Evolutionary conservation across 1,140 invertebrate species (phyloP).

Genomic region (Polyergus mexicanus): DNA sequence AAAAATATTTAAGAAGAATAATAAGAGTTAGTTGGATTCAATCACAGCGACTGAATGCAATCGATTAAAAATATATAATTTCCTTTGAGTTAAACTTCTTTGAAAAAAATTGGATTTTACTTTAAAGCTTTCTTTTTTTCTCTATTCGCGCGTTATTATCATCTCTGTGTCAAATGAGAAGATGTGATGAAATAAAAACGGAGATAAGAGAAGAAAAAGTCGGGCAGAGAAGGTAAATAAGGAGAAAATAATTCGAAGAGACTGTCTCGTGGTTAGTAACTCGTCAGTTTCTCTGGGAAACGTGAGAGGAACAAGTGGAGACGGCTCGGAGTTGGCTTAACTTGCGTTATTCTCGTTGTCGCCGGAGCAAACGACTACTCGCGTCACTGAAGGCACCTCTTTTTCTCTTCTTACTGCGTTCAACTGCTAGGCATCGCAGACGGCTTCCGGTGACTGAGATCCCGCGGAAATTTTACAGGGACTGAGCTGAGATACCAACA

Average conservation of each 20-base stretch:
- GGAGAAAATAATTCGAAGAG: slow-evolving; percentile 63
- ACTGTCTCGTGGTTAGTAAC: slow-evolving; percentile 8
- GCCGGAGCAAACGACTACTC: slow-evolving; percentile 64
- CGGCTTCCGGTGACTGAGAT: slow-evolving; percentile 28
- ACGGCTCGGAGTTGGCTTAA: slow-evolving; percentile 62
- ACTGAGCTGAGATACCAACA: neutral
- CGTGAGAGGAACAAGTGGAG: neutral
- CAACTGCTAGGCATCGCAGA: slow-evolving; percentile 3
- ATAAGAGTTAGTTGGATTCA: slow-evolving; percentile 10
- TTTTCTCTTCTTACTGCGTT: neutral
- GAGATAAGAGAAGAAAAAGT: slow-evolving; percentile 39
- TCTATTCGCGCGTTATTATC: slow-evolving; percentile 9
- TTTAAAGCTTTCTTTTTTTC: slow-evolving; percentile 19
- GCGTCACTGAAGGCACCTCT: slow-evolving; percentile 56
- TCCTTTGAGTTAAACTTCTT: slow-evolving; percentile 41
- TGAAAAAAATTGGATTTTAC: slow-evolving; percentile 47
- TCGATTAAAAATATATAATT: slow-evolving; percentile 49
- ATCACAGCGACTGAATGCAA: slow-evolving; percentile 15
- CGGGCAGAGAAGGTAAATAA: slow-evolving; percentile 61
- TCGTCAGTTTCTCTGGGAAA: neutral
- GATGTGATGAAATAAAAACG: slow-evolving; percentile 46
- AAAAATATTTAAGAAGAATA: slow-evolving; percentile 48
- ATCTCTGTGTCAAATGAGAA: slow-evolving; percentile 19
- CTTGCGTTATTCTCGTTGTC: slow-evolving; percentile 66
- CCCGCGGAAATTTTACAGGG: slow-evolving; percentile 65